Percentiles rank a stretch among this genome's conserved stretches.
phyloP scores from a whole-genome alignment of 2,113 vertebrate genomes.

The Beaufortia kweichowensis region DNA sequence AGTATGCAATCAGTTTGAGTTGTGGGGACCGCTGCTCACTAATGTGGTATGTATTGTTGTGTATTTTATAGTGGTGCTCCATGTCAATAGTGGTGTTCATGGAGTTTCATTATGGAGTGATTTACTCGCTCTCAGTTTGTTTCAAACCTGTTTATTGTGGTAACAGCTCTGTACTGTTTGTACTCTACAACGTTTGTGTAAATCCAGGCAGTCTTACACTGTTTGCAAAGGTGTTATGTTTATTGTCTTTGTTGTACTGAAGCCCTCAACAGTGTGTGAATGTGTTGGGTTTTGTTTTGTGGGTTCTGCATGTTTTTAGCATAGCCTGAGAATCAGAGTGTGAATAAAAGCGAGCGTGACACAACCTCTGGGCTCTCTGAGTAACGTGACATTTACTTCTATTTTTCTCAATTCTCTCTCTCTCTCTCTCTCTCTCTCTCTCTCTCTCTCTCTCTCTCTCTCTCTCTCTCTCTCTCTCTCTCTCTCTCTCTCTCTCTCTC shows the following conservation, averaged over 20 bases:
- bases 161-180: no score
- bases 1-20: no score
- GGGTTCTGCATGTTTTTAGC: not conserved
- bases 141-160: no score
- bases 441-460: no score
- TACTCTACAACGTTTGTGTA: not conserved
- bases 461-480: no score
- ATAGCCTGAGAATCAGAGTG: not conserved
- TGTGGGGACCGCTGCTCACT: no score
- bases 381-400: constrained; percentile 30
- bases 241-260: not conserved
- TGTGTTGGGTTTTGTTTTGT: not conserved
- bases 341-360: not conserved
- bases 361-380: constrained; percentile 30
- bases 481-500: no score
- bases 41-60: not conserved
- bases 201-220: not conserved
- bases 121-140: no score
- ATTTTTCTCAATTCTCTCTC: not conserved
- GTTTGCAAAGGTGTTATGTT: not conserved
- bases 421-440: not conserved
- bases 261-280: not conserved
- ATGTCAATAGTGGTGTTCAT: not conserved
- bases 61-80: not conserved
- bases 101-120: no score